Conservation (phyloP, 92 coral and sea anemone genomes). For the Phenganax stokvisi region DNA sequence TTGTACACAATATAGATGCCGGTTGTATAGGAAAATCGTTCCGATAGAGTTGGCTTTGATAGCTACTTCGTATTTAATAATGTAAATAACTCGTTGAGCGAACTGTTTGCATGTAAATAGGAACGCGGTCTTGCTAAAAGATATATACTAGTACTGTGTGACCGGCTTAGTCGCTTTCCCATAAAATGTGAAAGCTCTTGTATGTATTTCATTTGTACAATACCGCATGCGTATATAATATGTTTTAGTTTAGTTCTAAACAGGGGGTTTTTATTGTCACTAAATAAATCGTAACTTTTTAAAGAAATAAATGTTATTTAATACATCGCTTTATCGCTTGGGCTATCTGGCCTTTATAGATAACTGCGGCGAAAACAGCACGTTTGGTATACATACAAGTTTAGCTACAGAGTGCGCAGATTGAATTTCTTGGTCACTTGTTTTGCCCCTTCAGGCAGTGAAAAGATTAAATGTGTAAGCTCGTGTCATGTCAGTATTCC, state of each 20-base stretch:
- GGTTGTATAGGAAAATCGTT: background rate
- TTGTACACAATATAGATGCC: background rate
- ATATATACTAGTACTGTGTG: constrained; percentile 2
- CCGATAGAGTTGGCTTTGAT: constrained; percentile 16
- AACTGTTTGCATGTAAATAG: background rate
- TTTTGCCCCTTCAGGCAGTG: constrained; percentile 15
- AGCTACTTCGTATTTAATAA: background rate
- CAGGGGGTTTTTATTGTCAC: constrained; percentile 32
- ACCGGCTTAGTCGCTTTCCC: constrained; percentile 15
- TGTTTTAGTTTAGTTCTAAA: constrained; percentile 11
- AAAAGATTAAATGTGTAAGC: constrained; percentile 14
- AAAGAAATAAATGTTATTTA: constrained; percentile 10
- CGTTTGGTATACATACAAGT: no score
- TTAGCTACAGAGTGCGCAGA: constrained; percentile 14
- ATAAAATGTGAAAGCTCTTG: constrained; percentile 5
- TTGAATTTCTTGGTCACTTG: constrained; percentile 15
- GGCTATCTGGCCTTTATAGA: background rate
- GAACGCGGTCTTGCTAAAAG: background rate
- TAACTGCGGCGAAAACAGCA: constrained; percentile 1
- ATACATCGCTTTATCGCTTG: background rate
- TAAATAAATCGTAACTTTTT: constrained; percentile 18
- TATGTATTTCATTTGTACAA: background rate
- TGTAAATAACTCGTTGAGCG: constrained; percentile 30
- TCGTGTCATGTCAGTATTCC: constrained; percentile 1
- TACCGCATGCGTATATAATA: background rate